Evolutionary conservation across 2,888 invertebrate species (phyloP), one percentile per base, ranked within the genome.

Genomic region (Drosophila mayaguana): DNA sequence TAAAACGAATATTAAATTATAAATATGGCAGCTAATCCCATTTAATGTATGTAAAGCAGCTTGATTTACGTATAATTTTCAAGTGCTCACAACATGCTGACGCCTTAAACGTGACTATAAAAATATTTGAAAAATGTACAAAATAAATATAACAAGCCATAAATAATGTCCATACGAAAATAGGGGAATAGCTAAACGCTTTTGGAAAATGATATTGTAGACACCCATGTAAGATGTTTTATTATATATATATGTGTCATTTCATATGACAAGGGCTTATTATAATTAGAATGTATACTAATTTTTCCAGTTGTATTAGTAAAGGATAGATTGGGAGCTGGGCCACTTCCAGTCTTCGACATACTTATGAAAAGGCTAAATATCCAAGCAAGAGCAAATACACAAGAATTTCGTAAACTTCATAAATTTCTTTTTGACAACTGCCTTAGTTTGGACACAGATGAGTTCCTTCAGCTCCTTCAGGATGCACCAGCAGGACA

Each of bases 41-140:
- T 48, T 59, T 40, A 59, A 48, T 59, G 20, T 48, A 38, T 59
- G 48, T 16, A 59, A 38, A 59, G 59, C 38, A 40, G 38, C 59
- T 48, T 38, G 28, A 38, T 48, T 59, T 38, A 18, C 14, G 28
- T 16, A 25, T 59, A 14, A n/a, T 48, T 38, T 48, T 28, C 18
- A 28, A 48, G 38, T 28, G 18, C 16, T 38, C 11, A 12, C 14
- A 25, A 38, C 36, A 38, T 48, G 38, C 6, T 38, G 57, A 18
- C 36, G 48, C 3, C 18, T 9, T 0, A 36, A 25, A 36, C n/a
- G 22, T 36, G 57, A 18, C 34, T 12, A 25, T 59, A 59, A 59
- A 59, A 59, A 36, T 36, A 54, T 28, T 54, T 54, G 6, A 6
- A 8, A 28, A 40, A 25, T 22, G 22, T 11, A 18, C 7, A 20